Evolutionary conservation across 2,797 vertebrate genomes (phyloP), one percentile per base, ranked within the genome.

Genomic region (Pogonophryne albipinna): DNA sequence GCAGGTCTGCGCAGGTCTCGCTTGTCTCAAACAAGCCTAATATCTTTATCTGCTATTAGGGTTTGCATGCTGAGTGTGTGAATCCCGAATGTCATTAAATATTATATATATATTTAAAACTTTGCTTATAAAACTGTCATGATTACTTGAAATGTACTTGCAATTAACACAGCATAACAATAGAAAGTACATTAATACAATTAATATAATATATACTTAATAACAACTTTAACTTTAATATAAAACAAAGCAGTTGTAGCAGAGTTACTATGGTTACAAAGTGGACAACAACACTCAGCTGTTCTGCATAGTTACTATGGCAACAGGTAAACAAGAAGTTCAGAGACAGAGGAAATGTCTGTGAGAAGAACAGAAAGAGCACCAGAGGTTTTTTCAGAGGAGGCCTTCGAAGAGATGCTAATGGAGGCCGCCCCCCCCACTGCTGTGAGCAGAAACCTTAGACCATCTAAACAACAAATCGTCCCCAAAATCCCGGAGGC

Each of bases 401-500:
- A 86, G 7, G 58, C 74, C 52, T 58, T 19, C 8, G 44, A 76
- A 17, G 78, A 65, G 41, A 15, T 9, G 1, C 3, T 47, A 38
- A 71, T 2, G 56, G 42, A 64, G 64, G 16, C 53, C 3, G 23
- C 56, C 0, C 17, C 65, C 12, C 58, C 62, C 8, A 1, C 9
- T 0, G 1, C 53, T 1, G 15, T 38, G 66, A 53, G 10, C 5
- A 55, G 6, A 10, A 66, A 42, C 17, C 46, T 10, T 12, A 38
- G 6, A 20, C 16, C 41, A 3, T 15, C 63, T 1, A 46, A 23
- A 38, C 64, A 23, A 3, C 58, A 56, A 5, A 16, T 66, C 0
- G 3, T 91, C 12, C 57, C 65, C 20, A 81, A 87, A 66, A 68
- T 85, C 66, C 95, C 94, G 15, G 97, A 97, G 92, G 74, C 92